phyloP scores from a whole-genome alignment of 1,140 invertebrate genomes.

The Diprion similis region DNA sequence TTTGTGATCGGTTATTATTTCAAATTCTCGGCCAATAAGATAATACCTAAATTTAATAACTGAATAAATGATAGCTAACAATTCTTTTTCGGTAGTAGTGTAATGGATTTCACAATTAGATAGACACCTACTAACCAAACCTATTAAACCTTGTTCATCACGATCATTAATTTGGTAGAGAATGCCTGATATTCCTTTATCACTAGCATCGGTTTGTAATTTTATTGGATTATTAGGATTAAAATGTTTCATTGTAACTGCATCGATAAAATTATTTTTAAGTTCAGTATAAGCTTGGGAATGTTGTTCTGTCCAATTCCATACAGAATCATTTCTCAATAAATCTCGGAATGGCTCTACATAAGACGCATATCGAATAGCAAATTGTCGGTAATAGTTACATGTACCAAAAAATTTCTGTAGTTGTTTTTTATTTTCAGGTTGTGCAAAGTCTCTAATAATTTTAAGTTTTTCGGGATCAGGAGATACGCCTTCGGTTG shows the following conservation, averaged over 20 bases:
- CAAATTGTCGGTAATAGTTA: constrained; percentile 43
- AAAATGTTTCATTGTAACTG: constrained; percentile 11
- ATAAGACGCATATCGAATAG: constrained; percentile 10
- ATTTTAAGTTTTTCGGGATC: constrained; percentile 23
- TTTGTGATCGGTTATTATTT: constrained; percentile 19
- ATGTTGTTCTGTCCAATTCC: constrained; percentile 18
- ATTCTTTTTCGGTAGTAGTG: constrained; percentile 19
- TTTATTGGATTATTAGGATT: constrained; percentile 13
- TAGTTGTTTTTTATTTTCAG: constrained; percentile 27
- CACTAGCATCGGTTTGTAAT: constrained; percentile 18
- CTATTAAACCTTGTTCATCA: neutral
- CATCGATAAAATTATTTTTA: neutral
- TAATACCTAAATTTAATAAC: constrained; percentile 11
- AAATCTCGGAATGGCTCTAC: constrained; percentile 19
- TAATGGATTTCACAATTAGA: neutral
- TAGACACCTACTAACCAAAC: constrained; percentile 15
- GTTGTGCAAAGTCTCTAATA: constrained; percentile 26
- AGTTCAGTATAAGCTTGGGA: neutral
- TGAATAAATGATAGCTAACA: constrained; percentile 19
- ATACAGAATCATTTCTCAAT: neutral
- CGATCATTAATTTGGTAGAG: constrained; percentile 16
- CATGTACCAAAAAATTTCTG: constrained; percentile 41
- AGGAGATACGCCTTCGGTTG: constrained; percentile 22
- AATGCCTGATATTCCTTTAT: constrained; percentile 4
- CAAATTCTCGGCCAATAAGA: constrained; percentile 12